Conservation (phyloP, 2,797 vertebrate species). For the Carcharodon carcharias region DNA sequence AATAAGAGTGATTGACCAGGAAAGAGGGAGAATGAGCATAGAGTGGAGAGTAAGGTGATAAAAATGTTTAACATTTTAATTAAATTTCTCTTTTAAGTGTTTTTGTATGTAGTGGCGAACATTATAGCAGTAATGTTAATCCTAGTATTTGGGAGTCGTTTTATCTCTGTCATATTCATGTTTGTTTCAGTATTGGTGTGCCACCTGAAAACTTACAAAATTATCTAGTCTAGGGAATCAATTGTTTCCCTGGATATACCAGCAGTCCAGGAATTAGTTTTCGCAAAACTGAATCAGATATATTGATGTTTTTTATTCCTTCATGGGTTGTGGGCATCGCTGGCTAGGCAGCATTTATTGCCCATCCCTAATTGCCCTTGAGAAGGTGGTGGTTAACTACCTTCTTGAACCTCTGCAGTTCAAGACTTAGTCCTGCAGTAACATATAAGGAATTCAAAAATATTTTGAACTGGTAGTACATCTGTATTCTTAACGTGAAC, state of each 20-base stretch:
- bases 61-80: background rate
- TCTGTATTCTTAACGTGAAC: background rate
- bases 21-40: background rate
- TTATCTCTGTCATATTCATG: background rate
- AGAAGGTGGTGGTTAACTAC: too few species aligned
- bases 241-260: background rate
- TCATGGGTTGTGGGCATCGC: too few species aligned
- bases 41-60: background rate
- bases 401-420: too few species aligned
- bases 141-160: background rate
- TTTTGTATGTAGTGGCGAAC: background rate
- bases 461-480: background rate
- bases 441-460: background rate
- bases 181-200: background rate
- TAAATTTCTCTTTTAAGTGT: background rate
- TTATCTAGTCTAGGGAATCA: background rate
- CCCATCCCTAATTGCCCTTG: too few species aligned
- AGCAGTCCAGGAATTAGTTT: background rate
- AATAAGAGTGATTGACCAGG: background rate
- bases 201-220: background rate
- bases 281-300: background rate
- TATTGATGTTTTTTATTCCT: background rate
- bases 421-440: background rate
- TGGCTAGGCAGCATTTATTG: too few species aligned
- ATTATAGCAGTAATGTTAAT: background rate